A percentile compares a stretch with the other conserved stretches of the same genome.
Evolutionary conservation across 2,113 vertebrate species (phyloP).

Genomic region (Heloderma charlesbogerti): DNA sequence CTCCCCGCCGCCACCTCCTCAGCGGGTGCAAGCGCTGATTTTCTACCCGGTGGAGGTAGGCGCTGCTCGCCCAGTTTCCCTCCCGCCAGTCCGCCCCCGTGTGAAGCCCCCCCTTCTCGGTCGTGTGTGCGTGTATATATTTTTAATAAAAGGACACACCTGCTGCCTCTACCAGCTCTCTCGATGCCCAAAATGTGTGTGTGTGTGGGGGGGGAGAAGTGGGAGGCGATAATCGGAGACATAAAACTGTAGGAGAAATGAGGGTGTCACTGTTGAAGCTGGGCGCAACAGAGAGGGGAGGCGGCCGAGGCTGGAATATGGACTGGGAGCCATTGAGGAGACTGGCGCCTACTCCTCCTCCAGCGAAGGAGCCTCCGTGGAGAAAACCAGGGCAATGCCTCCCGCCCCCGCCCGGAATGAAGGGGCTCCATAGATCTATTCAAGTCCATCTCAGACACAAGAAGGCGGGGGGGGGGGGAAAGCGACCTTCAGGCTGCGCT

Average conservation of each 20-base stretch:
- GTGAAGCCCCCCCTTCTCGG: background rate
- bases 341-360: background rate
- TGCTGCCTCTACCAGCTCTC: background rate
- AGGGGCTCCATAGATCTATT: background rate
- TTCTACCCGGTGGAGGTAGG: background rate
- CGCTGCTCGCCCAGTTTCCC: background rate
- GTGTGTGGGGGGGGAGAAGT: background rate
- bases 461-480: background rate
- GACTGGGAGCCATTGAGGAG: background rate
- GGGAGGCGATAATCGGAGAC: background rate
- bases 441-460: background rate
- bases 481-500: background rate
- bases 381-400: background rate
- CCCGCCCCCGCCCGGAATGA: background rate
- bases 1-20: no score
- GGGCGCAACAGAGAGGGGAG: slow-evolving; percentile 45
- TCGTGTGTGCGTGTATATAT: slow-evolving; percentile 77
- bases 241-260: background rate
- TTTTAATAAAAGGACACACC: slow-evolving; percentile 75
- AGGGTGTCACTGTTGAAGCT: background rate
- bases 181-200: no score
- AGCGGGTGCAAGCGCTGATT: background rate
- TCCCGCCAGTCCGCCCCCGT: background rate
- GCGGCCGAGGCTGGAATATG: background rate
- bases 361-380: background rate